Conservation (phyloP, 2,888 invertebrate genomes). For the Tenthredo mesomela region DNA sequence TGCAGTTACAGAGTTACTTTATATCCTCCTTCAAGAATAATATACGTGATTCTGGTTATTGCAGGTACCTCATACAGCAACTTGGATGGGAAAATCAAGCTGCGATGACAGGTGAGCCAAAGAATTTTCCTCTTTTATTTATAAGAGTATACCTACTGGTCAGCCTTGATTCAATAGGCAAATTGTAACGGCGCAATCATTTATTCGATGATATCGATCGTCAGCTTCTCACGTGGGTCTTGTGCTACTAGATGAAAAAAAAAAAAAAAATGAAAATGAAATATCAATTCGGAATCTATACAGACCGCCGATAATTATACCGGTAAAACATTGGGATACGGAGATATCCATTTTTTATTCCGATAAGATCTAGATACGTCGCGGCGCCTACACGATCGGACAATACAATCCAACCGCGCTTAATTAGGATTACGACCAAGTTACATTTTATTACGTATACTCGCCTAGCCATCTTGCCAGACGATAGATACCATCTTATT, state of each 20-base stretch:
- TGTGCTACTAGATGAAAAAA: background rate
- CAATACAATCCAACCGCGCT: slow-evolving; percentile 53
- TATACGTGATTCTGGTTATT: slow-evolving; percentile 55
- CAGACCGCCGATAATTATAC: slow-evolving; percentile 37
- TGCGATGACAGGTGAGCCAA: slow-evolving; percentile 82
- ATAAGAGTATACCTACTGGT: background rate
- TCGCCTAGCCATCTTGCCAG: slow-evolving; percentile 30
- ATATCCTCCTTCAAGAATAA: slow-evolving; percentile 4
- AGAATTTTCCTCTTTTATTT: background rate
- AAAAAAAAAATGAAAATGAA: background rate
- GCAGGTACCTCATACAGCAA: slow-evolving; percentile 82
- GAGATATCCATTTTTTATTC: slow-evolving; percentile 50
- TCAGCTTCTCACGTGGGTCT: slow-evolving; percentile 15
- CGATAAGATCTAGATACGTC: slow-evolving; percentile 59
- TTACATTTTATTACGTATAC: slow-evolving; percentile 46
- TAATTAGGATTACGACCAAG: slow-evolving; percentile 53
- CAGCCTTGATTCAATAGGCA: background rate
- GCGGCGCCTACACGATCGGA: slow-evolving; percentile 53
- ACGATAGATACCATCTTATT: slow-evolving; percentile 40
- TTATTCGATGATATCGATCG: background rate
- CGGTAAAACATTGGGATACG: slow-evolving; percentile 44
- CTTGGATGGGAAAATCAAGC: slow-evolving; percentile 80
- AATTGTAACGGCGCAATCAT: slow-evolving; percentile 22
- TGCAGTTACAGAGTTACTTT: slow-evolving; percentile 6
- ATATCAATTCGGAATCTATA: slow-evolving; percentile 10